Evolutionary conservation across 35 echinoderm and acorn worm genomes (phyloP), one percentile per base, ranked within the genome.

Genomic region (Eucidaris tribuloides): DNA sequence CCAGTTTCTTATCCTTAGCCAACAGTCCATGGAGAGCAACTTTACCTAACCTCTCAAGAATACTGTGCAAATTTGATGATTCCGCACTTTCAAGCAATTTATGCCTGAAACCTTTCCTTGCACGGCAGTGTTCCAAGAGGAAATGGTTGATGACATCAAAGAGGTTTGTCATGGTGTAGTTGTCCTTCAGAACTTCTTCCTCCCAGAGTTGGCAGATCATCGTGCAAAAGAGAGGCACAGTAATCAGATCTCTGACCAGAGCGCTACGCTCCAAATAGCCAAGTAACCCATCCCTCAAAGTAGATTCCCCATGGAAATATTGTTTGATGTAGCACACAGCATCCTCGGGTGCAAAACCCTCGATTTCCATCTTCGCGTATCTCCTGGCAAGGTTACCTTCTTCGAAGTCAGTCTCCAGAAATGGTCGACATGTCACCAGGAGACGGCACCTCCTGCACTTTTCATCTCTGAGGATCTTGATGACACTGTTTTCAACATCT

Each of bases 61-160:
- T 27, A 1, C 61, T 32, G 28, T 2, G 37, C n/a, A n/a, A n/a
- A n/a, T n/a, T n/a, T n/a, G n/a, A n/a, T n/a, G n/a, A n/a, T n/a
- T n/a, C n/a, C n/a, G n/a, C n/a, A n/a, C n/a, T n/a, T 2, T 32
- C 61, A 27, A 33, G 22, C 2, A 27, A 32, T 19, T 64, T 32
- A 33, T 11, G 37, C 2, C 61, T 34, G 61, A 64, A 3, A 64
- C 7, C 30, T 31, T 7, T 19, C 24, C 37, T 64, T 11, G 61
- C 30, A 32, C 61, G 61, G 19, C 28, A 27, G 20, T 74, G 68
- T 41, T 74, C 35, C 2, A 74, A 40, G 15, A 74, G 37, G 68
- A 74, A 74, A 24, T 44, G 68, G 36, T 74, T 74, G 38, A 74
- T 74, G 11, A n/a, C 44, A 41, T 74, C 41, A 74, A 74, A 74